These are phyloP conservation scores for Metalampra italica DNA, from an alignment of 2,888 invertebrate species.

Conservation along the genomic window DNA sequence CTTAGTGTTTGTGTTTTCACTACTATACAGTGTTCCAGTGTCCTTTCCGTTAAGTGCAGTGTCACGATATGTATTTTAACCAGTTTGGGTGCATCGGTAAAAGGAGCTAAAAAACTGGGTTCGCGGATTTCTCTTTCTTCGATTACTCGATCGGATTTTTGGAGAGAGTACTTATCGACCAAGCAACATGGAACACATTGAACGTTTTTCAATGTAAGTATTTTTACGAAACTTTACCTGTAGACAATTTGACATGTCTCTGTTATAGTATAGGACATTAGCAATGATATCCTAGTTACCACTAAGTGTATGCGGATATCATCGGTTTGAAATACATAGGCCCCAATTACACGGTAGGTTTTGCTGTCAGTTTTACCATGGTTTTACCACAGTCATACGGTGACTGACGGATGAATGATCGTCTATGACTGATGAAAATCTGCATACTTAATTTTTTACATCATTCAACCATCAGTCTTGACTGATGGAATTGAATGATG, in stretches of 20 bases:
- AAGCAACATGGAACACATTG: conserved; percentile 16
- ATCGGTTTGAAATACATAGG: too few relatives aligned
- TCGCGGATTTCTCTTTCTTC: conserved; percentile 25
- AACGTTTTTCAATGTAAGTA: conserved; percentile 15
- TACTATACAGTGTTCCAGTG: neutral
- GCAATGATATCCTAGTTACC: neutral
- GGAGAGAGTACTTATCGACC: conserved; percentile 16
- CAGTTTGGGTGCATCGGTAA: conserved; percentile 26
- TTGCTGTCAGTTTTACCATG: too few relatives aligned
- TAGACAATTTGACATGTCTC: neutral
- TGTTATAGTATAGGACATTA: neutral
- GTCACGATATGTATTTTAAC: conserved; percentile 22
- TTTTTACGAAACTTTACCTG: neutral
- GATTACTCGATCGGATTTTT: conserved; percentile 17
- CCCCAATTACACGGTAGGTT: too few relatives aligned
- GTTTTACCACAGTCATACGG: too few relatives aligned
- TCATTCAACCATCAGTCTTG: too few relatives aligned
- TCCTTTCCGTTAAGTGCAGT: conserved; percentile 7
- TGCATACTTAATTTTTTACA: too few relatives aligned
- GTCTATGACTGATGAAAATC: too few relatives aligned
- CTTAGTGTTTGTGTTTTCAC: neutral
- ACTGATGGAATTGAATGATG: too few relatives aligned
- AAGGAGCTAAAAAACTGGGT: conserved; percentile 24
- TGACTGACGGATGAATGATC: too few relatives aligned
- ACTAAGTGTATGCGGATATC: neutral